phyloP scores from a whole-genome alignment of 2,888 invertebrate genomes.

The Antheraea assamensis region DNA sequence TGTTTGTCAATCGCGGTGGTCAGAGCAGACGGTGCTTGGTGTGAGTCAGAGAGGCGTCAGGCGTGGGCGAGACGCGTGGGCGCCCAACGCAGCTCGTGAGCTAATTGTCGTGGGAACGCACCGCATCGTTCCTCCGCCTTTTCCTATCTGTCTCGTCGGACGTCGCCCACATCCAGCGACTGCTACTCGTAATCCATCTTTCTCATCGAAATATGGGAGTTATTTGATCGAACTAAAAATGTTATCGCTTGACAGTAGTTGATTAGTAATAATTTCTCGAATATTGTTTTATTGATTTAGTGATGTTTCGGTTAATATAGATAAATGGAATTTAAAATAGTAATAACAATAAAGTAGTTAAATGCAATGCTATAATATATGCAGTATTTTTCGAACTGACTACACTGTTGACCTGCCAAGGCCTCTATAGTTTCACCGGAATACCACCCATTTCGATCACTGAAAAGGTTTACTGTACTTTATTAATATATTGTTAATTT shows the following conservation, averaged over 20 bases:
- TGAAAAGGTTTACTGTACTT: too few species aligned
- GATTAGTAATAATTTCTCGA: not conserved
- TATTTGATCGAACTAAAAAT: not conserved
- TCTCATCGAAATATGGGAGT: conserved; percentile 7
- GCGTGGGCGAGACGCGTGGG: conserved; percentile 43
- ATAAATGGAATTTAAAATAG: too few species aligned
- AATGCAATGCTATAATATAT: too few species aligned
- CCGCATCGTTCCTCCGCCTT: conserved; percentile 26
- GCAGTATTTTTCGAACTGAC: too few species aligned
- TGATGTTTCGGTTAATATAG: too few species aligned
- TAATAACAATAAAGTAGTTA: too few species aligned
- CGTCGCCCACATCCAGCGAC: conserved; percentile 35
- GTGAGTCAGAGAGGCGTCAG: conserved; percentile 51
- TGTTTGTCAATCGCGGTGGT: conserved; percentile 46
- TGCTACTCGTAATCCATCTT: not conserved
- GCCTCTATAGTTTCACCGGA: too few species aligned
- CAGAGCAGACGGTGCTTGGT: conserved; percentile 39
- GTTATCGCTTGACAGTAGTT: not conserved
- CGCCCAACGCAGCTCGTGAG: conserved; percentile 50
- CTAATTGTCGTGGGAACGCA: conserved; percentile 77
- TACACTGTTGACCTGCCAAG: too few species aligned
- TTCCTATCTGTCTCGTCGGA: conserved; percentile 21
- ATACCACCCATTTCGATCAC: too few species aligned
- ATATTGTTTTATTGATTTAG: too few species aligned
- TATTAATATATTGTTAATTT: too few species aligned